Evolutionary conservation across 2,113 vertebrate species (phyloP).

Genomic region (Oplegnathus fasciatus): DNA sequence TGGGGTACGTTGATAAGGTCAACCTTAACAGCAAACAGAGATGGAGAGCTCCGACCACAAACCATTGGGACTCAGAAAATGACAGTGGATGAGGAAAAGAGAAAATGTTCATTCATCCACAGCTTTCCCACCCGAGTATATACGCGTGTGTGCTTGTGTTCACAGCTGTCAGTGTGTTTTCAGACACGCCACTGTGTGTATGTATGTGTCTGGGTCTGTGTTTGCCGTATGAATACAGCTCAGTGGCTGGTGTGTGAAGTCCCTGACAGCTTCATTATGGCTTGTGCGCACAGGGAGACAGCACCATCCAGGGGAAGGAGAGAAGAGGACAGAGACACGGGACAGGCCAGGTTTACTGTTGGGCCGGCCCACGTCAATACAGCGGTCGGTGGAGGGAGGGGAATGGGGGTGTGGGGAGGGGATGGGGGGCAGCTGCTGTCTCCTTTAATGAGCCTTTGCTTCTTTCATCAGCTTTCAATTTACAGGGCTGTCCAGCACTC

Average conservation of each 20-base stretch:
- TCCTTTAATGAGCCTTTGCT: slow-evolving; percentile 75
- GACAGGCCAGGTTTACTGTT: slow-evolving; percentile 64
- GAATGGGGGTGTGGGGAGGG: neutral
- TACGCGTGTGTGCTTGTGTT: slow-evolving; percentile 19
- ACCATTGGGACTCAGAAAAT: slow-evolving; percentile 63
- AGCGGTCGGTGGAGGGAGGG: slow-evolving; percentile 14
- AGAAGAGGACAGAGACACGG: slow-evolving; percentile 52
- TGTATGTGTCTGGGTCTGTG: slow-evolving; percentile 33
- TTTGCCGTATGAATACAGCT: slow-evolving; percentile 60
- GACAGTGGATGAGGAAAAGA: slow-evolving; percentile 65
- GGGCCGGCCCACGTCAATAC: slow-evolving; percentile 43
- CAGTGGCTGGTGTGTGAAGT: slow-evolving; percentile 69
- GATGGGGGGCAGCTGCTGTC: slow-evolving; percentile 50
- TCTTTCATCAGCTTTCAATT: slow-evolving; percentile 76
- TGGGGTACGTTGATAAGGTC: slow-evolving; percentile 77
- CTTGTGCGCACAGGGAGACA: slow-evolving; percentile 66
- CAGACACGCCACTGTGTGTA: slow-evolving; percentile 39
- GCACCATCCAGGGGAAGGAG: slow-evolving; percentile 65
- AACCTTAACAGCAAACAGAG: slow-evolving; percentile 71
- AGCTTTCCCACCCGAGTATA: slow-evolving; percentile 47
- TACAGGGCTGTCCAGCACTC: slow-evolving; percentile 62
- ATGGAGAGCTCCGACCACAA: slow-evolving; percentile 58
- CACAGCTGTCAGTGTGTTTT: slow-evolving; percentile 58
- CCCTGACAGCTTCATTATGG: slow-evolving; percentile 79
- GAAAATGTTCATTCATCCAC: slow-evolving; percentile 64